phyloP scores from a whole-genome alignment of 2,113 vertebrate genomes.

The Brachyistius frenatus region DNA sequence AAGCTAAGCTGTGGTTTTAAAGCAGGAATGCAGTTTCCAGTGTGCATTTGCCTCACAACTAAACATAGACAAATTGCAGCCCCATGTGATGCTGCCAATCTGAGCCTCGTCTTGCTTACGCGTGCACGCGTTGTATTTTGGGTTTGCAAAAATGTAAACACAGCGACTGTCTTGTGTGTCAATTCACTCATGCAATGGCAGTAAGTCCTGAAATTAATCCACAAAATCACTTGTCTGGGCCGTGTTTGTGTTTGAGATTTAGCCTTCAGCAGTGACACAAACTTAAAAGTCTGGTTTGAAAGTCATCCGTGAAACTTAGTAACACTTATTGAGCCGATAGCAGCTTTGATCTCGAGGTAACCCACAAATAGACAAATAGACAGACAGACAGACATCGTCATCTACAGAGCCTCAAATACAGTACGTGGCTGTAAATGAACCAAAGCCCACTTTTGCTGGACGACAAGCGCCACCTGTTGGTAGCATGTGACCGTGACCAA shows the following conservation, averaged over 20 bases:
- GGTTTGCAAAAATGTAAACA: constrained; percentile 3
- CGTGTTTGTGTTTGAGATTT: constrained; percentile 36
- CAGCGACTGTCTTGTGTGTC: not conserved
- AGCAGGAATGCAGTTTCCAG: constrained; percentile 71
- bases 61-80: constrained; percentile 72
- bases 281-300: not conserved
- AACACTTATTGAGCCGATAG: constrained; percentile 1
- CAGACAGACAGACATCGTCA: not conserved
- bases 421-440: not conserved
- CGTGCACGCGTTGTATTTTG: not conserved
- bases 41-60: constrained; percentile 49
- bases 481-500: not conserved
- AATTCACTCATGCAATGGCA: constrained; percentile 1
- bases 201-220: constrained; percentile 14
- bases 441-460: not conserved
- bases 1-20: constrained; percentile 72
- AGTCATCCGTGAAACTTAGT: not conserved
- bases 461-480: constrained; percentile 8
- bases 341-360: constrained; percentile 19
- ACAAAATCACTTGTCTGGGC: constrained; percentile 2
- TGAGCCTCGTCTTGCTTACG: constrained; percentile 28
- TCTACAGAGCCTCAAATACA: not conserved
- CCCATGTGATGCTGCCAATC: constrained; percentile 68
- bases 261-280: not conserved
- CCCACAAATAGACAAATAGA: not conserved